Conservation (phyloP, 1,140 invertebrate species). For the Tribolium castaneum region DNA sequence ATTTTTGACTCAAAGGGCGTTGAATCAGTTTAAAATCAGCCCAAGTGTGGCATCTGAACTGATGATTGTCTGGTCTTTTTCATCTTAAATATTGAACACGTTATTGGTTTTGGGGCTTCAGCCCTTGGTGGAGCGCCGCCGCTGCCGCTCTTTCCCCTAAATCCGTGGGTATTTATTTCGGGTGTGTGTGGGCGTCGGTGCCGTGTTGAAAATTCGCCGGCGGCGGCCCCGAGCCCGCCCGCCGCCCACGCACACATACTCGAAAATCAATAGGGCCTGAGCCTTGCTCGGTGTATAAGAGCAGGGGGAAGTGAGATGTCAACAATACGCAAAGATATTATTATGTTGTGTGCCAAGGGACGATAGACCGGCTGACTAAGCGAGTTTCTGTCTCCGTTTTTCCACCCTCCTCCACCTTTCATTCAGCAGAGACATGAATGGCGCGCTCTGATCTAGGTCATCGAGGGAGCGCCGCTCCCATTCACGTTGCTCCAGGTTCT, state of each 20-base stretch:
- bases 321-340: conserved; percentile 34
- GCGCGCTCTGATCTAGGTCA: conserved; percentile 51
- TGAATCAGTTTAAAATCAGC: no score
- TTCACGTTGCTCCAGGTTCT: conserved; percentile 41
- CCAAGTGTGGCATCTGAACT: no score
- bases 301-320: conserved; percentile 34
- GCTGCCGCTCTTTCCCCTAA: not conserved
- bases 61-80: no score
- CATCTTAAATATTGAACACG: no score
- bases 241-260: conserved; percentile 30
- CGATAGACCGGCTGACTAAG: conserved; percentile 39
- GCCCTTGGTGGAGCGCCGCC: no score
- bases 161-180: conserved; percentile 33
- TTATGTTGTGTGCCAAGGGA: conserved; percentile 32
- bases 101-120: no score
- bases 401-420: conserved; percentile 44
- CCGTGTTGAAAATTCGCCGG: conserved; percentile 38
- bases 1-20: no score
- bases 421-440: conserved; percentile 56
- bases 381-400: conserved; percentile 40
- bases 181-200: conserved; percentile 25
- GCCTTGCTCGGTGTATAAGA: not conserved
- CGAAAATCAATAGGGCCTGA: conserved; percentile 43
- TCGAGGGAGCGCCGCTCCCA: conserved; percentile 44
- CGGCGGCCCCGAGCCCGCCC: not conserved